Percentiles rank a stretch among this genome's conserved stretches.
Evolutionary conservation across 2,888 invertebrate genomes (phyloP).

Genomic region (Chelonus formosanus): DNA sequence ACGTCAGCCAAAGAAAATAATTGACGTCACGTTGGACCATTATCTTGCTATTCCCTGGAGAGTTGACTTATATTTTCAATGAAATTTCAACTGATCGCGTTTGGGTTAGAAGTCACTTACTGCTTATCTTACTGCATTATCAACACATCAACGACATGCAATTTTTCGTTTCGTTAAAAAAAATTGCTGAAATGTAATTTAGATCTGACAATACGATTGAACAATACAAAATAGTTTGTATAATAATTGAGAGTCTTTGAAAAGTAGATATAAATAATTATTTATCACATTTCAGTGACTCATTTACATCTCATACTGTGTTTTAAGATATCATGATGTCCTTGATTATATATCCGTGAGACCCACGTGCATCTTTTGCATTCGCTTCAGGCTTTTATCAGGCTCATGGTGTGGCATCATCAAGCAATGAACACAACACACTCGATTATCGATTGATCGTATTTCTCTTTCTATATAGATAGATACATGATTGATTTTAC

Average conservation of each 20-base stretch:
- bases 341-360: not conserved
- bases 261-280: not conserved
- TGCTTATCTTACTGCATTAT: constrained; percentile 13
- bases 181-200: not conserved
- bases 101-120: constrained; percentile 4
- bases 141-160: not conserved
- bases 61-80: not conserved
- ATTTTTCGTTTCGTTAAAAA: constrained; percentile 25
- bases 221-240: too few species aligned
- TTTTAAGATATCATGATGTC: not conserved
- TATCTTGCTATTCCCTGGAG: too few species aligned
- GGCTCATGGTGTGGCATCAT: constrained; percentile 8
- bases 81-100: constrained; percentile 26
- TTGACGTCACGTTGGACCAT: not conserved
- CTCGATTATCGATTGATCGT: constrained; percentile 18
- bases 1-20: too few species aligned
- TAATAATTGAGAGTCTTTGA: too few species aligned
- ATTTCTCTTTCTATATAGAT: constrained; percentile 5
- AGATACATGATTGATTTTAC: constrained; percentile 10
- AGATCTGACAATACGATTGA: too few species aligned
- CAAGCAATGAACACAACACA: not conserved
- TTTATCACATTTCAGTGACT: not conserved
- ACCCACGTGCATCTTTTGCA: constrained; percentile 4
- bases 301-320: not conserved
- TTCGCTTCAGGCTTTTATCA: constrained; percentile 10